Base-by-base conservation (phyloP, 2,113 vertebrate species). In the Syrmaticus mikado region DNA sequence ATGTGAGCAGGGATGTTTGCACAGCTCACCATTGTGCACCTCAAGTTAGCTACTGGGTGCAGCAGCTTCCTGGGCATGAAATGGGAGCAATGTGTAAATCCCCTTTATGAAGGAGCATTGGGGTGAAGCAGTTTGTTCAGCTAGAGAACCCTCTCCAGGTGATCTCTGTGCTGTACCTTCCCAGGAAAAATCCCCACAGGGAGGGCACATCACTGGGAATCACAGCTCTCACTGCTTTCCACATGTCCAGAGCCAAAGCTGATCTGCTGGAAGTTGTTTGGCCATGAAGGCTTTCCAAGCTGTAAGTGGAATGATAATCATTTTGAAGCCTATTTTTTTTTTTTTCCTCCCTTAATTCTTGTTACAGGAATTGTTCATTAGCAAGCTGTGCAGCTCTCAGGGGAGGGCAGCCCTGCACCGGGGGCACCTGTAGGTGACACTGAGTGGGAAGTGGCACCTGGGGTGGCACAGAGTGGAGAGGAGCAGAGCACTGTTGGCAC, bases 381-480 rank as follows among this genome's bases (percentile, higher is more conserved):
- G 67, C 77, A 61, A 64, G 68, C 67, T 32, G 72, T 46, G 21
- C 38, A 41, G 86, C 71, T 78, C 80, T 45, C 32, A 0, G 2
- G 80, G 94, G 77, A 50, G 60, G 84, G 79, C 16, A 21, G 1
- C 75, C 73, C 72, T 89, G 81, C 48, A 48, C 66, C 6, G 15
- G 2, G 83, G 66, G 85, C 86, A 86, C 70, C 70, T 55, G 65
- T 55, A 92, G 82, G 77, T 68, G 70, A 89, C 67, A 85, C 81
- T 87, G 45, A 82, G 66, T 71, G 78, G 68, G 65, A 87, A 78
- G 60, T 86, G 77, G 72, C 71, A 52, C 57, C 64, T 57, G 84
- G 90, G 48, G 62, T 21, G 11, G 57, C 91, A 88, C 48, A 7
- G 81, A 53, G 2, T 2, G 20, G 43, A 3, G 21, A 58, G 52